These are phyloP conservation scores for Parascotia fuliginaria DNA, from an alignment of 2,888 invertebrate species.

Conservation along the genomic window DNA sequence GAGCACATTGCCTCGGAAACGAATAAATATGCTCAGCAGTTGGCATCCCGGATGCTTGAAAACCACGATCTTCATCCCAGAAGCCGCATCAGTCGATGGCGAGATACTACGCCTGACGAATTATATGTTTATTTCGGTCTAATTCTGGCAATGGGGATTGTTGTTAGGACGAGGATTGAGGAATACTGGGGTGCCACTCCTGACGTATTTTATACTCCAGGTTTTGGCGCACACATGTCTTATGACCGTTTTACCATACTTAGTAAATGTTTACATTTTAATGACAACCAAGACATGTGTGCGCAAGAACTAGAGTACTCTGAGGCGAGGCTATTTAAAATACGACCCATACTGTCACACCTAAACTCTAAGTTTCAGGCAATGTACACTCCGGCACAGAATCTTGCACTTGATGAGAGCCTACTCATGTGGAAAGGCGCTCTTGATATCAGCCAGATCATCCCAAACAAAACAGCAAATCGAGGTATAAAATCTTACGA, in stretches of 20 bases:
- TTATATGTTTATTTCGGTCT: not conserved
- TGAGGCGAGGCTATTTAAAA: not conserved
- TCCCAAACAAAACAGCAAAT: constrained; percentile 23
- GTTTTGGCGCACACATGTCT: not conserved
- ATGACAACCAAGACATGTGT: too few species aligned
- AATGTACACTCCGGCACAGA: constrained; percentile 8
- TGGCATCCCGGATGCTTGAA: not conserved
- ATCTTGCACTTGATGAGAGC: constrained; percentile 31
- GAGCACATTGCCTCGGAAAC: too few species aligned
- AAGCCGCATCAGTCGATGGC: not conserved
- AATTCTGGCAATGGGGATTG: not conserved
- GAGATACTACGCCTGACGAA: not conserved
- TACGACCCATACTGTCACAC: not conserved
- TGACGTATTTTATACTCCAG: not conserved
- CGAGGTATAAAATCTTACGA: constrained; percentile 33
- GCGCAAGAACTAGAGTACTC: too few species aligned
- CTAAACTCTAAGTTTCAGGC: not conserved
- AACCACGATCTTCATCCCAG: not conserved
- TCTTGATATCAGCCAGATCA: constrained; percentile 25
- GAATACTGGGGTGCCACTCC: not conserved
- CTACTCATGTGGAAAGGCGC: constrained; percentile 34
- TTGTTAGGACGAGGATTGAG: not conserved
- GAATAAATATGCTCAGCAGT: not conserved
- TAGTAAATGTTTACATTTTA: not conserved
- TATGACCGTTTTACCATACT: not conserved